Percentiles rank a stretch among this genome's conserved stretches.
Conservation (phyloP, 2,888 invertebrate species). For the Dasypogon diadema region DNA sequence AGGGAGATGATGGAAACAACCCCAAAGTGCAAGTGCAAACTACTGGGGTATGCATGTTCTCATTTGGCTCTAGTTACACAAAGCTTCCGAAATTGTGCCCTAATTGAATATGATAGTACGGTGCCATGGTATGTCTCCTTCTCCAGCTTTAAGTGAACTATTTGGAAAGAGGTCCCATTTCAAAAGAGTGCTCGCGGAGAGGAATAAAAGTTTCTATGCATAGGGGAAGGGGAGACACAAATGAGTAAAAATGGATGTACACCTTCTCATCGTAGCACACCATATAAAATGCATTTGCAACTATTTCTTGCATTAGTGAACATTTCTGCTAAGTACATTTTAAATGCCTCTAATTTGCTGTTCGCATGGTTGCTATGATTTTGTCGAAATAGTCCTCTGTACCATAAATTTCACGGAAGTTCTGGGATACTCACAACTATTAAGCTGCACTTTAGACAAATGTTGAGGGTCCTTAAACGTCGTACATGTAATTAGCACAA, state of each 20-base stretch:
- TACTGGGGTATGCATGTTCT: conserved; percentile 24
- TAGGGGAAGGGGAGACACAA: background rate
- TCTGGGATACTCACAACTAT: background rate
- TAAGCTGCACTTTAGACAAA: background rate
- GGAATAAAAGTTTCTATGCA: background rate
- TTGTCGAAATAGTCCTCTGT: background rate
- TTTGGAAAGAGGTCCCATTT: background rate
- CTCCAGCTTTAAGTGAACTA: background rate
- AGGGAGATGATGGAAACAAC: background rate
- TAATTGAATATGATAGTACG: conserved; percentile 54
- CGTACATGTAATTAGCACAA: background rate
- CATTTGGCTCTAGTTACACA: conserved; percentile 36
- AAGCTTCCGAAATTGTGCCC: conserved; percentile 51
- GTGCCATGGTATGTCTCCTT: background rate
- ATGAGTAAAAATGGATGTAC: conserved; percentile 8
- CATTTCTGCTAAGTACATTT: conserved; percentile 49
- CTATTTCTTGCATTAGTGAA: conserved; percentile 52
- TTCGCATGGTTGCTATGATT: conserved; percentile 28
- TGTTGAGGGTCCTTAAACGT: background rate
- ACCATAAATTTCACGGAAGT: background rate
- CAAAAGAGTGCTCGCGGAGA: background rate
- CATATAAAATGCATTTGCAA: conserved; percentile 36
- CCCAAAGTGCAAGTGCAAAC: conserved; percentile 11
- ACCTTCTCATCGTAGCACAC: background rate
- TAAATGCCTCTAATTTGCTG: conserved; percentile 52